Evolutionary conservation across 2,888 invertebrate species (phyloP), one percentile per base, ranked within the genome.

Genomic region (Adelognathus sp.): DNA sequence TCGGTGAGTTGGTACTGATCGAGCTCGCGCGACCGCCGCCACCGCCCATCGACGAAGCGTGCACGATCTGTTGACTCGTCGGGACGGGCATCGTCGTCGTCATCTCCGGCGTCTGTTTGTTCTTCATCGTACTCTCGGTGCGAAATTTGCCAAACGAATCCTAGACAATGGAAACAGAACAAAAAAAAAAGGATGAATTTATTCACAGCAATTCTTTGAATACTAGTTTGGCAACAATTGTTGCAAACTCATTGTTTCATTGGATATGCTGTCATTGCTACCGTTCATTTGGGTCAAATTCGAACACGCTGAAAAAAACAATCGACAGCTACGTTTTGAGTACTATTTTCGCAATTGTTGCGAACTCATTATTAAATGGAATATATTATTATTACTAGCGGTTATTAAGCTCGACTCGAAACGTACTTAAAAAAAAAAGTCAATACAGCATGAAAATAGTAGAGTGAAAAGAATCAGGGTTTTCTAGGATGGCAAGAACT

Each of bases 91-190:
- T 92, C 50, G 89, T 88, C 33, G 90, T 88, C 41, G 92, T 89
- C 88, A 86, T 87, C 56, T 83, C 82, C 81, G 92, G 92, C 82
- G 91, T 92, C 79, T 91, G 89, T 72, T 92, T 92, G 31, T 88
- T 88, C 18, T 90, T 88, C 27, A 92, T 88, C 88, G 86, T 87
- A 76, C 86, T 90, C 82, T 96, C 96, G 52, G 96, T 95, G 52
- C 93, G 94, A 90, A 96, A 96, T 85, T 93, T 94, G 27, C 96
- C 96, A 91, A 96, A 96, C 58, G 94, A 93, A 71, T 95, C 95
- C 88, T 95, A 93, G 0, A 84, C 85, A 21, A 46, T 64, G 1
- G 14, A 24, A 39, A 24, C 36, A 29, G 1, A 3, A 52, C 50
- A 36, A 33, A 58, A 39, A 21, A 29, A 67, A 58, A 50, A 58